phyloP scores from a whole-genome alignment of 2,888 invertebrate species.

The Teleiodes luculella region DNA sequence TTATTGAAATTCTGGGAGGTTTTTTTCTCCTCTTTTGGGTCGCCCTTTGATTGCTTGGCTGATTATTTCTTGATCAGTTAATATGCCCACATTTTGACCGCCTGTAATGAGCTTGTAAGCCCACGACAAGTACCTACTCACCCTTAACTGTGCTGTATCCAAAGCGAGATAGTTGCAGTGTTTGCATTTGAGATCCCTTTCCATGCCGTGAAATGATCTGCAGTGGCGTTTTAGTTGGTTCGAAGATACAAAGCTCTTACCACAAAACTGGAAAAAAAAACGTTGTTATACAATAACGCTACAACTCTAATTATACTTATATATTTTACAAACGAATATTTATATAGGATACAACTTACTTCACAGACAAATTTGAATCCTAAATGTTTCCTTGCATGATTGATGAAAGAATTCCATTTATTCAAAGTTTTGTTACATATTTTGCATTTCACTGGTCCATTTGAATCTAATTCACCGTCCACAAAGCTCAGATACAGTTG shows the following conservation, averaged over 20 bases:
- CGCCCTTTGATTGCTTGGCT: too few relatives aligned
- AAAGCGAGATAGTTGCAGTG: slow-evolving; percentile 39
- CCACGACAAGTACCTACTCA: too few relatives aligned
- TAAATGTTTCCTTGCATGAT: slow-evolving; percentile 36
- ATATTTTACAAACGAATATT: not conserved
- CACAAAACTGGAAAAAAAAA: slow-evolving; percentile 37
- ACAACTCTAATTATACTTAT: too few relatives aligned
- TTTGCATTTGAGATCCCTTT: slow-evolving; percentile 29
- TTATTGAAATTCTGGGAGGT: too few relatives aligned
- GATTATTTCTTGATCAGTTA: too few relatives aligned
- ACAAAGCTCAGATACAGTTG: not conserved
- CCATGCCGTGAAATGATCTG: slow-evolving; percentile 36
- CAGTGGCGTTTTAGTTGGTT: slow-evolving; percentile 38
- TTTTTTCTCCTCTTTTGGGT: too few relatives aligned
- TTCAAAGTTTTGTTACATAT: not conserved
- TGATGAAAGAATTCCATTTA: slow-evolving; percentile 36
- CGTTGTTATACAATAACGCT: too few relatives aligned
- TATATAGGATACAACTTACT: slow-evolving; percentile 23
- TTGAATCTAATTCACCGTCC: not conserved
- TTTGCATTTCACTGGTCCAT: not conserved
- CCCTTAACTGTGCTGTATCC: slow-evolving; percentile 33
- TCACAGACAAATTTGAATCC: slow-evolving; percentile 41
- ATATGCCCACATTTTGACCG: too few relatives aligned
- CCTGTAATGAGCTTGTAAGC: too few relatives aligned
- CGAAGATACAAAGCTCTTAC: slow-evolving; percentile 35